phyloP scores from a whole-genome alignment of 2,797 vertebrate species.

The Sebastes oblongus region DNA sequence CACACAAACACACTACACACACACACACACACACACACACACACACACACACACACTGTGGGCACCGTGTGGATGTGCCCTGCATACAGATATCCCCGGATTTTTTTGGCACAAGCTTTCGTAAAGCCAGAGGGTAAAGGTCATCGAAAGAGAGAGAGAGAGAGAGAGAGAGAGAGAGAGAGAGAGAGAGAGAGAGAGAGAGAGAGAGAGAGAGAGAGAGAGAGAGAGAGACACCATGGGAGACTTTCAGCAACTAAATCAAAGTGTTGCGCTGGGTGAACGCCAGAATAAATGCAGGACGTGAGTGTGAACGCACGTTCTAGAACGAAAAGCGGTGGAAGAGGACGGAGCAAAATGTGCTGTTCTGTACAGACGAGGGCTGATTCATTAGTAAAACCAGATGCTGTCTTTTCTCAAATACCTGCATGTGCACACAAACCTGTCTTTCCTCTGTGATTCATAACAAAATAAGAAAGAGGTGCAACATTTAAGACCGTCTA shows the following conservation, averaged over 20 bases:
- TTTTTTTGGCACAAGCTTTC: constrained; percentile 44
- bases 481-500: not conserved
- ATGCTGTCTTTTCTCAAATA: not conserved
- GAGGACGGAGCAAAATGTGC: not conserved
- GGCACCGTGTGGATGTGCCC: constrained; percentile 52
- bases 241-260: constrained; percentile 11
- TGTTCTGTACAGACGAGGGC: not conserved
- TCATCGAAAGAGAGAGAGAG: constrained; percentile 2
- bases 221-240: not conserved
- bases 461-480: not conserved
- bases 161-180: not conserved
- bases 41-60: constrained; percentile 5
- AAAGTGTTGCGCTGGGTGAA: not conserved
- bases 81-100: constrained; percentile 60
- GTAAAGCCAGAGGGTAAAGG: constrained; percentile 49
- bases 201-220: not conserved
- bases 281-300: not conserved
- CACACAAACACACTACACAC: constrained; percentile 14
- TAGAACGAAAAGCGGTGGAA: not conserved
- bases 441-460: not conserved
- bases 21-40: constrained; percentile 14
- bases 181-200: not conserved
- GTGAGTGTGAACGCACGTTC: not conserved
- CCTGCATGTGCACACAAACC: not conserved
- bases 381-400: constrained; percentile 8